Conservation (phyloP, 2,113 vertebrate species). For the Pipa parva region DNA sequence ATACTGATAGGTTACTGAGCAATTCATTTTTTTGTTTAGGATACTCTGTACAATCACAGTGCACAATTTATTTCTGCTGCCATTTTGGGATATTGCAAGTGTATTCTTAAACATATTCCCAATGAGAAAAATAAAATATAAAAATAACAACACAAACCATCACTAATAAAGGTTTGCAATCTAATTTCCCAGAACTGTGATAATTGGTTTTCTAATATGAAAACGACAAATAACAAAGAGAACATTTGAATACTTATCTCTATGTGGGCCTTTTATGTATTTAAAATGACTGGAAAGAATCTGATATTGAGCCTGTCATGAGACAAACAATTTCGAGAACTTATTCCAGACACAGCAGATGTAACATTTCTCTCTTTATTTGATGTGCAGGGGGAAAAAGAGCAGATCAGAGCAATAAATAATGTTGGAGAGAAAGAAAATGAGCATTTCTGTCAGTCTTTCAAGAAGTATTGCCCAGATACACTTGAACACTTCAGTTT, state of each 20-base stretch:
- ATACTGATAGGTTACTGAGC: too few relatives aligned
- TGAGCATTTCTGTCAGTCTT: slow-evolving; percentile 15
- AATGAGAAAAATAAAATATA: too few relatives aligned
- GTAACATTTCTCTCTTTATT: slow-evolving; percentile 18
- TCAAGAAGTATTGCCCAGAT: slow-evolving; percentile 10
- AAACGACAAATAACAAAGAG: neutral
- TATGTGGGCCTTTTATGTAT: neutral
- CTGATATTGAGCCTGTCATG: neutral
- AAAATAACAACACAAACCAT: too few relatives aligned
- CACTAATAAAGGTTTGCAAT: too few relatives aligned
- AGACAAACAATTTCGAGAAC: neutral
- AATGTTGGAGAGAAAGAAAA: slow-evolving; percentile 5
- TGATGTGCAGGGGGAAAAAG: slow-evolving; percentile 4
- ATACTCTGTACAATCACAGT: too few relatives aligned
- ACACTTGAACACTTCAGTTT: neutral
- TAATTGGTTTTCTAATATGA: too few relatives aligned
- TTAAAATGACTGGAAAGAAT: neutral
- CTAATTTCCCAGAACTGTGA: too few relatives aligned
- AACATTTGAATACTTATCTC: neutral
- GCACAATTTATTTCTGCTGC: too few relatives aligned
- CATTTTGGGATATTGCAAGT: too few relatives aligned
- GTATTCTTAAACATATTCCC: too few relatives aligned
- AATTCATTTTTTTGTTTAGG: too few relatives aligned
- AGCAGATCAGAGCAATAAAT: slow-evolving; percentile 13
- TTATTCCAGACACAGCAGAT: neutral